phyloP scores from a whole-genome alignment of 1,140 invertebrate genomes.

The Drosophila biarmipes region DNA sequence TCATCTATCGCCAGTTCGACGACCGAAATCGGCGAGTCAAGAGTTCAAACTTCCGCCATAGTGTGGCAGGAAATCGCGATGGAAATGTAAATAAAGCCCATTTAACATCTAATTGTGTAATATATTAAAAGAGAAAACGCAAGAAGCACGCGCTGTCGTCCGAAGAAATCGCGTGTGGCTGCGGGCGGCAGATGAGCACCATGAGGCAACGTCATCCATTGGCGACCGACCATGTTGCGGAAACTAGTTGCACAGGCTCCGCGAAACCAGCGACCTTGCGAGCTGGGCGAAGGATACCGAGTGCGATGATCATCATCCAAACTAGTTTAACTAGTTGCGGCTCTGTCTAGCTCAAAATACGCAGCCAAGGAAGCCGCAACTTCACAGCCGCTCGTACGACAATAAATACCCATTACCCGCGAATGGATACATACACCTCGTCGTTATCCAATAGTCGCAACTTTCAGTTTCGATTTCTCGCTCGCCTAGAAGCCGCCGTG shows the following conservation, averaged over 20 bases:
- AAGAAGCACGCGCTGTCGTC: conserved; percentile 25
- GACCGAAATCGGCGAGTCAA: conserved; percentile 57
- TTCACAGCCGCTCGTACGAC: conserved; percentile 39
- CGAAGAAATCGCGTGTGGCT: conserved; percentile 53
- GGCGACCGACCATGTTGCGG: conserved; percentile 37
- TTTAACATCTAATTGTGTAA: conserved; percentile 71
- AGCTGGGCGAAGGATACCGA: conserved; percentile 58
- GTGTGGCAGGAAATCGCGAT: conserved; percentile 66
- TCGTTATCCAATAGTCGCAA: conserved; percentile 40
- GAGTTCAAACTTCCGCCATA: conserved; percentile 63
- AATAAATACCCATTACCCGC: conserved; percentile 37
- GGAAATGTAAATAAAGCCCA: conserved; percentile 72
- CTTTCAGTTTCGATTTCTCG: conserved; percentile 65
- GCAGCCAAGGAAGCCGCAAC: conserved; percentile 51
- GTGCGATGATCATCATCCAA: conserved; percentile 18
- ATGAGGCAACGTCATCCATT: conserved; percentile 4
- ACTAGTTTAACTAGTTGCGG: conserved; percentile 69
- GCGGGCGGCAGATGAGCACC: conserved; percentile 52
- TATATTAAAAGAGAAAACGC: conserved; percentile 69
- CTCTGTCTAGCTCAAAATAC: conserved; percentile 63
- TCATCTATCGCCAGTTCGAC: conserved; percentile 33
- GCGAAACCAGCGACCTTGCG: conserved; percentile 57
- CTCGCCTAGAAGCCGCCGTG: conserved; percentile 37
- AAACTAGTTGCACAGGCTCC: conserved; percentile 41
- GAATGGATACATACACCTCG: conserved; percentile 33